Percentiles rank a stretch among this genome's conserved stretches.
phyloP scores from a whole-genome alignment of 2,888 invertebrate species.

The Stenichneumon culpator region DNA sequence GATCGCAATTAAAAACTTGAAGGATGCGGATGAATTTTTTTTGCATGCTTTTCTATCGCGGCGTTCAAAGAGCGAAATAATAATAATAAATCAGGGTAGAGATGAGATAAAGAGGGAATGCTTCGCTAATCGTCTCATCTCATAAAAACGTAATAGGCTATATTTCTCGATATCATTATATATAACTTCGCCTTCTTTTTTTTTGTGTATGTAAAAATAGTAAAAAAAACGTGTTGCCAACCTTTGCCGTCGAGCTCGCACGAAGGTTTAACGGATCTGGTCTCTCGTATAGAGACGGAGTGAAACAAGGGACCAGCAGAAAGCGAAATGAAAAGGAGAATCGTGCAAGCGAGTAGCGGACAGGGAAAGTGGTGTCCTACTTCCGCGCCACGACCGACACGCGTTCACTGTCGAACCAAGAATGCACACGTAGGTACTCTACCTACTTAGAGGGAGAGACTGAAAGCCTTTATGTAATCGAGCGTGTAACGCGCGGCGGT shows the following conservation, averaged over 20 bases:
- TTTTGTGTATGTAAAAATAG: too few species aligned
- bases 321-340: slow-evolving; percentile 65
- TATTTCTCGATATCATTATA: neutral
- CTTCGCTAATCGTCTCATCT: neutral
- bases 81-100: neutral
- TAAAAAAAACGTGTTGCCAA: too few species aligned
- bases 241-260: neutral
- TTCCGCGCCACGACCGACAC: slow-evolving; percentile 71
- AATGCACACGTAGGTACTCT: slow-evolving; percentile 66
- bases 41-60: neutral
- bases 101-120: slow-evolving; percentile 10
- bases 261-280: neutral
- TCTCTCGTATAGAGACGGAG: neutral
- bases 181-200: neutral
- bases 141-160: neutral
- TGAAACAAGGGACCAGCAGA: slow-evolving; percentile 50
- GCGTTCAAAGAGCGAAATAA: neutral
- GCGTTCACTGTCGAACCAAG: slow-evolving; percentile 58
- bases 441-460: slow-evolving; percentile 66
- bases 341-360: slow-evolving; percentile 58
- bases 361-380: slow-evolving; percentile 82
- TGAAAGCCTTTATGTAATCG: slow-evolving; percentile 80
- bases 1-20: too few species aligned
- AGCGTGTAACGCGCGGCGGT: slow-evolving; percentile 77
- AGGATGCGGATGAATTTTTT: too few species aligned